Percentiles rank a stretch among this genome's conserved stretches.
Conservation (phyloP, 2,113 vertebrate genomes). For the Ivindomyrus marchei region DNA sequence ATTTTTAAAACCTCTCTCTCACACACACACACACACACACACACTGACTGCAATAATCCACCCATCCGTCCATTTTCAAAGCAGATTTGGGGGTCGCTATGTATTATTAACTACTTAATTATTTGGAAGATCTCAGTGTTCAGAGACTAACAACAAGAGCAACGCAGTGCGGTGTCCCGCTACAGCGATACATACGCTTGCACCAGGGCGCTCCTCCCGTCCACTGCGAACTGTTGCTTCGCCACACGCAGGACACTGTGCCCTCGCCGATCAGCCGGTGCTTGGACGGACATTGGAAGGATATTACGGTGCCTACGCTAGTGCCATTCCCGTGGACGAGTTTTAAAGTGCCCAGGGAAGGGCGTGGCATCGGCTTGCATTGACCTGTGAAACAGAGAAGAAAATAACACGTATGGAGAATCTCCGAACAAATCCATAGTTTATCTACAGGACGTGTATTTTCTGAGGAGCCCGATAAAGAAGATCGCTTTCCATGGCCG, state of each 20-base stretch:
- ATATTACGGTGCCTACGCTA: conserved; percentile 65
- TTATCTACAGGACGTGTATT: neutral
- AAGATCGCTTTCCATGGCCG: neutral
- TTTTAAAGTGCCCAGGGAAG: conserved; percentile 60
- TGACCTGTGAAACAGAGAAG: conserved; percentile 50
- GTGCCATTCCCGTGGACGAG: conserved; percentile 73
- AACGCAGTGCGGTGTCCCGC: neutral
- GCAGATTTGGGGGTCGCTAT: neutral
- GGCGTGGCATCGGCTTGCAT: conserved; percentile 58
- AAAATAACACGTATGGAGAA: neutral
- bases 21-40: neutral
- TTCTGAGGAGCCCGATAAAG: neutral
- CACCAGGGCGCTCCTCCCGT: conserved; percentile 65
- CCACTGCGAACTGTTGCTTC: conserved; percentile 65
- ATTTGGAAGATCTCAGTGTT: neutral
- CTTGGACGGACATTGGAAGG: conserved; percentile 67
- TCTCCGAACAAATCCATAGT: too few relatives aligned
- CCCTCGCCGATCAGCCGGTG: conserved; percentile 66
- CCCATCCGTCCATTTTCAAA: neutral
- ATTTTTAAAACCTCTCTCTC: neutral
- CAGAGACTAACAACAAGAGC: neutral
- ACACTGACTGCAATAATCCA: neutral
- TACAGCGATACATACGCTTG: conserved; percentile 64
- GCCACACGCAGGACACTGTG: conserved; percentile 65
- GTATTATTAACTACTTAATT: neutral